Base-by-base conservation (phyloP, 2,888 invertebrate species). In the Xanthorhoe designata region DNA sequence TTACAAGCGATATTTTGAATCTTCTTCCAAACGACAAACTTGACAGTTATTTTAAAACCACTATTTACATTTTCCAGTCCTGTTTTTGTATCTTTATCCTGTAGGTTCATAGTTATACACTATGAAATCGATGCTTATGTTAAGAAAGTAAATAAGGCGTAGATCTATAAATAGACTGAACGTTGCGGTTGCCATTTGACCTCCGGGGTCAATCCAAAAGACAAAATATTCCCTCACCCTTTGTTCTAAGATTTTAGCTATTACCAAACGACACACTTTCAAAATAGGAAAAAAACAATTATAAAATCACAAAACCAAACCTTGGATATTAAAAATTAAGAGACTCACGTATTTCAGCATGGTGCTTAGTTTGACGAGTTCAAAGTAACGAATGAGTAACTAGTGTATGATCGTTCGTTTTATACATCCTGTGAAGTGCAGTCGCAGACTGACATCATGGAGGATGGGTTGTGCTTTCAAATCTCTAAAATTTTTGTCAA, bases 291-390 rank as follows among this genome's bases (percentile, higher is more conserved):
- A 45, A 58, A 24, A 52, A 54, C 8, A 29, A 19, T 32, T 35
- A 60, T 60, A 32, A 42, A 55, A 58, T 17, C 58, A 57, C 19
- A 32, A 52, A 55, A 9, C 51, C 10, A 15, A 59, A 9, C 35
- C 29, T 64, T 53, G 49, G 19, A 74, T 73, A 75, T 60, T 63
- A 67, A 65, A 75, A 60, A 59, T 55, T 61, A 69, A 70, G 61
- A 66, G 59, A 92, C 92, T 93, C 87, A 93, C 93, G 91, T 92
- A 92, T 93, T 91, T 93, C 75, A 92, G 83, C 93, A 93, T 93
- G 87, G 76, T 91, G 90, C 82, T 91, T 80, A 83, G 88, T 87
- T 88, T 91, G 85, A 87, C 85, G 91, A 89, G 89, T 88, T 89
- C 90, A 89, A 87, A 87, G 86, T 89, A 89, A 90, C 91, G 93